A percentile compares a stretch with the other conserved stretches of the same genome.
These are phyloP conservation scores for Ectemnius cavifrons DNA, from an alignment of 2,888 invertebrate genomes.

Conservation along the genomic window DNA sequence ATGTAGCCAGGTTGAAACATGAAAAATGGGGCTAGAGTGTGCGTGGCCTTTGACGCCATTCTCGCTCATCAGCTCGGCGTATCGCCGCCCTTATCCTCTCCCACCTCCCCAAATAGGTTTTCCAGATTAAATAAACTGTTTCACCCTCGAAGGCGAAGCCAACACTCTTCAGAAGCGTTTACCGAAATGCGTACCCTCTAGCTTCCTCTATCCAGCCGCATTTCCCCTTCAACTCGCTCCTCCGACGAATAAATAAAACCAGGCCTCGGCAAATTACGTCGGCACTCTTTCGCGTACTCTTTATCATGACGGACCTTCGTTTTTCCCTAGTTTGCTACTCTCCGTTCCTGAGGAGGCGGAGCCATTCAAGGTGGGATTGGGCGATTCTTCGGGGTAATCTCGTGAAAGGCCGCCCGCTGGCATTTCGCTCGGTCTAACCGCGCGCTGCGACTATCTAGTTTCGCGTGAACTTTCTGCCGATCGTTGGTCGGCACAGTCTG, in stretches of 20 bases:
- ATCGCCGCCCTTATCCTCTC: constrained; percentile 41
- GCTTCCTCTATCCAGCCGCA: neutral
- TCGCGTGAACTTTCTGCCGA: neutral
- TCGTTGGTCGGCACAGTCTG: neutral
- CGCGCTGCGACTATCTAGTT: neutral
- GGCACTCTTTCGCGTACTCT: constrained; percentile 23
- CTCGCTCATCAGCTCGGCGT: constrained; percentile 47
- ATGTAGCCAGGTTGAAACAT: neutral
- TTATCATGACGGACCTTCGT: neutral
- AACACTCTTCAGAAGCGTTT: constrained; percentile 40
- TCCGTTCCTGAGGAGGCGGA: neutral
- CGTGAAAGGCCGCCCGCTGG: neutral
- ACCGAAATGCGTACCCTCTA: constrained; percentile 19
- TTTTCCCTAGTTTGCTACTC: neutral
- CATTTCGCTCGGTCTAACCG: neutral
- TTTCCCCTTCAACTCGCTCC: no score
- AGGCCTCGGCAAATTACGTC: constrained; percentile 18
- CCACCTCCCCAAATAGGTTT: constrained; percentile 52
- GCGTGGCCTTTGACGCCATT: constrained; percentile 53
- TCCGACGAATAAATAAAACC: no score
- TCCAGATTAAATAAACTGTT: constrained; percentile 57
- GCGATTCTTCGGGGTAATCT: constrained; percentile 6
- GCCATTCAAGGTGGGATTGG: no score
- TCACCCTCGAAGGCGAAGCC: constrained; percentile 44
- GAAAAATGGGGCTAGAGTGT: constrained; percentile 35